Base-by-base conservation (phyloP, 2,797 vertebrate genomes). In the Pogonophryne albipinna region DNA sequence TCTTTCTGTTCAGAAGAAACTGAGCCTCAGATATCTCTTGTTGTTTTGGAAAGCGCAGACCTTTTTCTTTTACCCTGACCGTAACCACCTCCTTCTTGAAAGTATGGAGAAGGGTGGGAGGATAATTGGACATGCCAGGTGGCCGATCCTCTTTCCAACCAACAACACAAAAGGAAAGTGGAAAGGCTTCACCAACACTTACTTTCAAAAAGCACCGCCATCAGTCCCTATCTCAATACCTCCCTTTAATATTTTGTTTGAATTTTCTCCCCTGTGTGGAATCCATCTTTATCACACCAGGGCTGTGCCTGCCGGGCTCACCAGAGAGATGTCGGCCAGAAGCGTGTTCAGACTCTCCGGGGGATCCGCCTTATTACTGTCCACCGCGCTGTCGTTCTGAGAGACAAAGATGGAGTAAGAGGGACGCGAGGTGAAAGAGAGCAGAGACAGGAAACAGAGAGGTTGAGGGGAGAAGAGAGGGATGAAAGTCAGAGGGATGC, bases 321-420 rank as follows among this genome's bases (percentile, higher is more conserved):
- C 92, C 92, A 93, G 93, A 77, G 97, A 97, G 89, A 99, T 91
- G 57, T 99, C 98, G 0, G 95, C 95, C 78, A 99, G 96, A 79
- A 98, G 94, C 47, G 95, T 87, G 75, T 95, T 96, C 90, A 93
- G 78, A 63, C 86, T 93, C 82, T 95, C 95, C 19, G 95, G 94
- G 69, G 94, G 86, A 13, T 93, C 83, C 23, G 94, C 93, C 12
- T 94, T 93, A 2, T 92, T 94, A 42, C 92, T 95, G 65, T 97
- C 97, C 84, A 95, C 87, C 62, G 95, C 95, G 2, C 96, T 94
- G 0, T 97, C 95, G 49, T 97, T 98, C 98, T 99, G 90, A 50
- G 52, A 85, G 71, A 86, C 31, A 80, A 67, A 83, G 20, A 71
- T 3, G 19, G 52, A 64, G 6, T 20, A 13, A 49, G 44, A 68